phyloP scores from a whole-genome alignment of 2,888 invertebrate genomes.

The Corythucha ciliata region DNA sequence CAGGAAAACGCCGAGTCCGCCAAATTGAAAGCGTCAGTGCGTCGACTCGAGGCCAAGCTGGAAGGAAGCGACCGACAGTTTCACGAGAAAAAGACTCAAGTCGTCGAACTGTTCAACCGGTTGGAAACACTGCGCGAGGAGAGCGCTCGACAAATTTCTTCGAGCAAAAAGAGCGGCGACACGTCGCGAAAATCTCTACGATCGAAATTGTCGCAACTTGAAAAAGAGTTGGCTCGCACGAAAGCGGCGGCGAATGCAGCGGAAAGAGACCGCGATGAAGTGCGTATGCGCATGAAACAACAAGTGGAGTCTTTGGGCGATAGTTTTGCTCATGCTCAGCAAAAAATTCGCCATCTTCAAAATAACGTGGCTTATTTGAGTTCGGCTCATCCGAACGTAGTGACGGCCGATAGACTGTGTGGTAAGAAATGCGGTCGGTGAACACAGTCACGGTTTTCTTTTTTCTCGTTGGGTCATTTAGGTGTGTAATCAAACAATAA shows the following conservation, averaged over 20 bases:
- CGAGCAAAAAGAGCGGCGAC: conserved; percentile 6
- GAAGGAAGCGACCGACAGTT: conserved; percentile 13
- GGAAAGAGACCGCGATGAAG: conserved; percentile 17
- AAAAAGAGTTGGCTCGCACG: conserved; percentile 19
- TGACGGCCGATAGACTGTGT: too few relatives aligned
- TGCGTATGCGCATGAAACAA: conserved; percentile 11
- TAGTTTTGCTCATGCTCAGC: conserved; percentile 13
- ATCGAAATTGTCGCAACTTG: conserved; percentile 7
- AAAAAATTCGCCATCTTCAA: conserved; percentile 13
- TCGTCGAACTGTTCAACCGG: conserved; percentile 6
- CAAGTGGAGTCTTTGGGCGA: conserved; percentile 12
- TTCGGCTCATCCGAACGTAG: too few relatives aligned
- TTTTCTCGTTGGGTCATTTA: too few relatives aligned
- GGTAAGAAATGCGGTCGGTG: too few relatives aligned
- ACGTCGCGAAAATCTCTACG: conserved; percentile 10
- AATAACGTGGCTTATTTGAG: conserved; percentile 16
- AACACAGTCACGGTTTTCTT: too few relatives aligned
- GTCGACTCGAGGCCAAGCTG: conserved; percentile 15
- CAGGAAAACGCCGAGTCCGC: conserved; percentile 5
- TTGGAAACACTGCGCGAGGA: conserved; percentile 20
- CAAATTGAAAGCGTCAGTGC: conserved; percentile 13
- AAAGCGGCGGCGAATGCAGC: conserved; percentile 15
- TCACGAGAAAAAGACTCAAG: conserved; percentile 8
- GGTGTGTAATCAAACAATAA: too few relatives aligned
- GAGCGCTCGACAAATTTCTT: conserved; percentile 19